Evolutionary conservation across 2,113 vertebrate species (phyloP).

Genomic region (Semnornis frantzii): DNA sequence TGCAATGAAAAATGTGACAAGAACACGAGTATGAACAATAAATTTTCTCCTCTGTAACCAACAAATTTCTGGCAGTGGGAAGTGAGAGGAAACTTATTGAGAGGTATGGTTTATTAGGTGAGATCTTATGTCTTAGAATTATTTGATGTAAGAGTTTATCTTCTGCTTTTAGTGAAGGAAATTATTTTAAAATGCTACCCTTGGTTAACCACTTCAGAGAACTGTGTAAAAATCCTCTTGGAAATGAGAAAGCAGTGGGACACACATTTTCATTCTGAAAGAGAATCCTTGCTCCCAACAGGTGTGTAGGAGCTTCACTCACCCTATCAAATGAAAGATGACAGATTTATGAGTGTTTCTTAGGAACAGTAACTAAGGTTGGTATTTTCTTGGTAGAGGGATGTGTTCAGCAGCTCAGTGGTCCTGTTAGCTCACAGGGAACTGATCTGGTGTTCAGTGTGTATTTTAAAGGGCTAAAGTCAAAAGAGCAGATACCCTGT

Average conservation of each 20-base stretch:
- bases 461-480: neutral
- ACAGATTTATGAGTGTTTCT: neutral
- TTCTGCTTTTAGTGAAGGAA: neutral
- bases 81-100: neutral
- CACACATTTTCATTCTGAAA: neutral
- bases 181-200: neutral
- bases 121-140: neutral
- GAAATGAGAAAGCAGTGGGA: neutral
- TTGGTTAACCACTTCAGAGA: neutral
- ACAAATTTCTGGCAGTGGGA: neutral
- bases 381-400: neutral
- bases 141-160: neutral
- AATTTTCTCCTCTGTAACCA: neutral
- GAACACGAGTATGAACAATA: neutral
- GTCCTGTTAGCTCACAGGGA: neutral
- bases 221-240: neutral
- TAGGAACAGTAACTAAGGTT: neutral
- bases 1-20: neutral
- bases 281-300: neutral
- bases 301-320: neutral
- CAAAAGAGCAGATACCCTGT: fast-evolving
- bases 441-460: neutral
- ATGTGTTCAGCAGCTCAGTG: neutral
- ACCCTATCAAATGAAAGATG: neutral
- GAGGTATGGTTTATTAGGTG: neutral